Evolutionary conservation across 1,140 invertebrate species (phyloP).

Genomic region (Lepidotrigona ventralis): DNA sequence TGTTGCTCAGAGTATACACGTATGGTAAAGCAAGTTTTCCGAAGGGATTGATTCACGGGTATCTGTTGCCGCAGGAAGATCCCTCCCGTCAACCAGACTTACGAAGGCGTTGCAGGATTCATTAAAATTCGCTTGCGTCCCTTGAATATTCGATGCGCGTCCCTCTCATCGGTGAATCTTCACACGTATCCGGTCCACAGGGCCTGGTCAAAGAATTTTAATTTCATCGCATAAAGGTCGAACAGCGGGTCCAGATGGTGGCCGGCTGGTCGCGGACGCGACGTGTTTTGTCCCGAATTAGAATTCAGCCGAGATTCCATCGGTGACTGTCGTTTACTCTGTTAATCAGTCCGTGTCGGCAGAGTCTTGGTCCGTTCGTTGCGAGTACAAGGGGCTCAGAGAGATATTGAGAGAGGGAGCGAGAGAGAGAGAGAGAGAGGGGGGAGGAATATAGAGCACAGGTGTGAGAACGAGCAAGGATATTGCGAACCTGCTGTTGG

Average conservation of each 20-base stretch:
- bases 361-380: conserved; percentile 26
- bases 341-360: conserved; percentile 46
- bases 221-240: conserved; percentile 30
- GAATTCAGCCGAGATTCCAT: conserved; percentile 35
- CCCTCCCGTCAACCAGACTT: neutral
- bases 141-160: conserved; percentile 31
- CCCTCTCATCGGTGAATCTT: conserved; percentile 25
- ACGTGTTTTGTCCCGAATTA: conserved; percentile 27
- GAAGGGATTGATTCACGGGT: neutral
- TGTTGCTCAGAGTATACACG: too few relatives aligned
- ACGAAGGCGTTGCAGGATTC: neutral
- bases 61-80: neutral
- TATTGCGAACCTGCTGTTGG: conserved; percentile 30
- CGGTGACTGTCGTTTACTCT: conserved; percentile 48
- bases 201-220: conserved; percentile 39
- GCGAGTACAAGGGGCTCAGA: neutral
- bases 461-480: neutral
- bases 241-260: neutral
- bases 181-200: conserved; percentile 13
- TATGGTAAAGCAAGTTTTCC: too few relatives aligned
- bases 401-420: neutral
- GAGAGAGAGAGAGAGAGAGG: neutral
- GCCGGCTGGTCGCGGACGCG: neutral
- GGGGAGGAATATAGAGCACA: neutral
- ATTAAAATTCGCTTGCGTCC: conserved; percentile 29